Conservation (phyloP, 2,113 vertebrate species). For the Seriola dumerili region DNA sequence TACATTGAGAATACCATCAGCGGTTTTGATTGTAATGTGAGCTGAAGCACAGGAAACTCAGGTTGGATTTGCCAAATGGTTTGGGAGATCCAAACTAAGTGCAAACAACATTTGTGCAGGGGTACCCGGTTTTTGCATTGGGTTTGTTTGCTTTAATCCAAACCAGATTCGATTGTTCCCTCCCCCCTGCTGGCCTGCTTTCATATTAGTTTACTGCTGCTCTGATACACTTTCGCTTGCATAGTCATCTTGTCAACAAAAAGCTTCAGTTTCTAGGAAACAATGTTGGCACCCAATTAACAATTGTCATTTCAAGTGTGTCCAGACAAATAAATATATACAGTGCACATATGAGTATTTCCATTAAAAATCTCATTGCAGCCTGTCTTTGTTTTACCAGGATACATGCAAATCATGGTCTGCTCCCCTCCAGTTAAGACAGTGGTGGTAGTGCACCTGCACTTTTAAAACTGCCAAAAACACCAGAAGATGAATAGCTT, state of each 20-base stretch:
- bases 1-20: background rate
- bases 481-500: background rate
- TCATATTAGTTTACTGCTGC: background rate
- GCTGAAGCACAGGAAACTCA: background rate
- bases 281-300: no score
- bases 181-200: background rate
- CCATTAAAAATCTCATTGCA: background rate
- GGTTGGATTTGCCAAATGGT: constrained; percentile 1
- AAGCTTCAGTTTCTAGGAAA: background rate
- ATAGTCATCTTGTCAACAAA: background rate
- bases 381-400: background rate
- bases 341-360: background rate
- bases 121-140: background rate
- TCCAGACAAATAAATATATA: background rate
- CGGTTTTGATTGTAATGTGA: background rate
- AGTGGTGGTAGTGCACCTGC: background rate
- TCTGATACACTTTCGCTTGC: background rate
- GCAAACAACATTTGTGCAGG: constrained; percentile 13
- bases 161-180: background rate
- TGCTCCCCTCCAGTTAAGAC: no score
- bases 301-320: no score
- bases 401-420: background rate
- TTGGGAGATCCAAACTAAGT: background rate
- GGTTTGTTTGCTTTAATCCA: background rate
- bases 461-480: background rate